phyloP scores from a whole-genome alignment of 2,113 vertebrate species.

The Procavia capensis region DNA sequence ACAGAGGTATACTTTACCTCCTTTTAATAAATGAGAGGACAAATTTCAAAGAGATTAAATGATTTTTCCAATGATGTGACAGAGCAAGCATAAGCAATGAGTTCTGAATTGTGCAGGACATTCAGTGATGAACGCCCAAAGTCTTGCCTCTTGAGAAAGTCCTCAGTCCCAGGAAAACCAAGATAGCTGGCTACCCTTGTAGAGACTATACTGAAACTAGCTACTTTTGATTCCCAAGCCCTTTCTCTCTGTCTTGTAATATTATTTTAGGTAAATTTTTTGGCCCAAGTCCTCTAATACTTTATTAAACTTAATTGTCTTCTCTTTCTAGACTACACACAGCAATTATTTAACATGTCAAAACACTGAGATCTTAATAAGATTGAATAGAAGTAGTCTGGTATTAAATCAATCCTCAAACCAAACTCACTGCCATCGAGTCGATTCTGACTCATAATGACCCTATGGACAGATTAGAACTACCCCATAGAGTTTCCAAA shows the following conservation, averaged over 20 bases:
- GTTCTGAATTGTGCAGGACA: background rate
- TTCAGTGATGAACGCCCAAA: background rate
- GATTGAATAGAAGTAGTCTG: background rate
- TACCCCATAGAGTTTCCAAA: too few relatives aligned
- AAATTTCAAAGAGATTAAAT: background rate
- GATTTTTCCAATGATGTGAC: background rate
- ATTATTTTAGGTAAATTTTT: background rate
- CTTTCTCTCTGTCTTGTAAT: background rate
- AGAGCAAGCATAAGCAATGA: background rate
- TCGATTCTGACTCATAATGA: too few relatives aligned
- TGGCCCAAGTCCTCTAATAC: background rate
- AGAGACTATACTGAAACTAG: background rate
- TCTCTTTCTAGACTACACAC: rapidly evolving
- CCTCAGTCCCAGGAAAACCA: background rate
- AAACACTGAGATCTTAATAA: background rate
- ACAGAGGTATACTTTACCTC: background rate
- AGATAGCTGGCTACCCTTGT: rapidly evolving
- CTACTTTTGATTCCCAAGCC: background rate
- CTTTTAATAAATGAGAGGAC: background rate
- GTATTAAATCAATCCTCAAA: background rate
- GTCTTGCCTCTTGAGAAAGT: background rate
- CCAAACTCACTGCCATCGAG: too few relatives aligned
- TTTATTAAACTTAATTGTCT: background rate
- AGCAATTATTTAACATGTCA: background rate
- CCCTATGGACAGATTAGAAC: too few relatives aligned